Percentiles rank a stretch among this genome's conserved stretches.
Conservation (phyloP, 2,888 invertebrate genomes). For the Chymomyza fuscimana region DNA sequence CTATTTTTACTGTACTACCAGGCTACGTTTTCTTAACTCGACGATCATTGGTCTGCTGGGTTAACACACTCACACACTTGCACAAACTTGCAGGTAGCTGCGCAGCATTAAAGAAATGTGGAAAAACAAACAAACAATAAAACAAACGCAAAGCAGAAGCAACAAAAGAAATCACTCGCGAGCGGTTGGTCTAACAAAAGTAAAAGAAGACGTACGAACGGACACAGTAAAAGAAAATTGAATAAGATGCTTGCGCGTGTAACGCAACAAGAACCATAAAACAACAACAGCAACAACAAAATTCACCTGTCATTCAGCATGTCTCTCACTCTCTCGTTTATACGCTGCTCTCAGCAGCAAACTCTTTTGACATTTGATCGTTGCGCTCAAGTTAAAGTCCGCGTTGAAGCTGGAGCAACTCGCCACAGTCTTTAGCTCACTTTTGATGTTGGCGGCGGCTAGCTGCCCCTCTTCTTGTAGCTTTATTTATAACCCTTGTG, state of each 20-base stretch:
- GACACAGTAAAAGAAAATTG: conserved; percentile 5
- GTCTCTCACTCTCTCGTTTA: conserved; percentile 4
- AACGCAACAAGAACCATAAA: background rate
- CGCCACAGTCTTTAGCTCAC: conserved; percentile 13
- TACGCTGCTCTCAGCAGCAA: background rate
- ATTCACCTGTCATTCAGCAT: conserved; percentile 53
- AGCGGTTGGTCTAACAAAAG: background rate
- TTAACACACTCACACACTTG: background rate
- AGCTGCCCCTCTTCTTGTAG: background rate
- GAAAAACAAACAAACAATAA: conserved; percentile 10
- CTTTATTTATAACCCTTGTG: conserved; percentile 41
- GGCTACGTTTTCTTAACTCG: no score
- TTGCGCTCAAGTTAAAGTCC: background rate
- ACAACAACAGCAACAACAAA: conserved; percentile 20
- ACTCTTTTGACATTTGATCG: conserved; percentile 36
- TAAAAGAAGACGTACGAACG: background rate
- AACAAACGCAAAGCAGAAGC: conserved; percentile 9
- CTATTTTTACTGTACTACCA: no score
- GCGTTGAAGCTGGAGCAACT: background rate
- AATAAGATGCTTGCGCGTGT: conserved; percentile 18
- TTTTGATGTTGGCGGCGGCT: background rate
- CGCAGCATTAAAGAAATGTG: background rate
- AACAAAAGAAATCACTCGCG: background rate
- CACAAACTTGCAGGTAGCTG: background rate
- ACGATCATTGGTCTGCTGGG: no score